Base-by-base conservation (phyloP, 2,113 vertebrate species). In the Takifugu bimaculatus region DNA sequence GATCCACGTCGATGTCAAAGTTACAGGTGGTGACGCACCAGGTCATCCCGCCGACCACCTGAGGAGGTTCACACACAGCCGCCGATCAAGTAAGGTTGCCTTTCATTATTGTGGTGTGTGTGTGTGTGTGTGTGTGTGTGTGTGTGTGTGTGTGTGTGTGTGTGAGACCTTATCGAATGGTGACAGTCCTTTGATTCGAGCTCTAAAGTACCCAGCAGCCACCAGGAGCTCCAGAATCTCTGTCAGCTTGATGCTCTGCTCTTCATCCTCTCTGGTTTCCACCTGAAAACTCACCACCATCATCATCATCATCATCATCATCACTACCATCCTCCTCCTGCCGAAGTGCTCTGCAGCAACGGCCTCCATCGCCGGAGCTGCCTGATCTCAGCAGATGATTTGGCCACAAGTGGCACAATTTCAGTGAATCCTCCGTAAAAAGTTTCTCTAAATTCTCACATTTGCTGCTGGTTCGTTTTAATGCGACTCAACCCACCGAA, bases 1-100 rank as follows among this genome's bases (percentile, higher is more conserved):
- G 92, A 88, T 99, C 95, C 50, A 99, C 94, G 0, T 99, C 95
- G 3, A 99, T 78, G 56, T 98, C 96, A 70, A 98, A 95, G 88
- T 82, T 98, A 85, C 97, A 99, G 0, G 97, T 98, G 57, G 95
- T 98, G 82, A 99, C 95, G 72, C 97, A 99, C 97, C 97, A 99
- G 0, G 96, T 98, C 97, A 99, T 97, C 50, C 96, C 97, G 1
- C 97, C 97, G 0, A 99, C 97, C 72, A 99, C 97, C 97, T 99
- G 82, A 1, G 1, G 27, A 55, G 32, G 20, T 60, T 27, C 20
- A 53, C 4, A 5, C n/a, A 32, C 5, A 49, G 47, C n/a, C 6
- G 13, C 42, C 2, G 42, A 43, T 43, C 12, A 12, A 43, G 5
- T 43, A 43, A 5, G 5, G 42, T 12, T 43, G 42, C 12, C 5